Evolutionary conservation across 2,888 invertebrate genomes (phyloP), one percentile per base, ranked within the genome.

Genomic region (Diarsia dahlii): DNA sequence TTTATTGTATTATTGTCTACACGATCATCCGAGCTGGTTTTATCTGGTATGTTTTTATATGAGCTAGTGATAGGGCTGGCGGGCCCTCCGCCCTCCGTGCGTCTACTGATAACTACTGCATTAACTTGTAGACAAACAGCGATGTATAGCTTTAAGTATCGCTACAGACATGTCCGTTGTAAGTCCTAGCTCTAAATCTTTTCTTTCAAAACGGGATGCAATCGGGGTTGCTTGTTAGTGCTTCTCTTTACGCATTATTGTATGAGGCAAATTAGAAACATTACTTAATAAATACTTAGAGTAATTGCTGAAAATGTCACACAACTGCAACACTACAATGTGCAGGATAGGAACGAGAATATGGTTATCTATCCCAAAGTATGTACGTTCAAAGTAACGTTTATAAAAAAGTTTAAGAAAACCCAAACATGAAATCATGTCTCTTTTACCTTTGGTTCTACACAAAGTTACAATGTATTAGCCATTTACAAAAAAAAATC

Each of bases 41-140:
- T 78, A 75, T 78, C 62, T 23, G 23, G n/a, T 63, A 34, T 34
- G 18, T 28, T 60, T 39, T 54, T 54, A 46, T 80, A 23, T 3
- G 20, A 52, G n/a, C 45, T 13, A 1, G 13, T 23, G 20, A n/a
- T 58, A 34, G 1, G 18, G 20, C 73, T 39, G 64, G 8, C 23
- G 0, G 20, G 2, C 34, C 23, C 9, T 48, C 20, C 6, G 18
- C 12, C 45, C 62, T 62, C n/a, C 52, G 3, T n/a, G 66, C 66
- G n/a, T 46, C 23, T 66, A 9, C 28, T 54, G 28, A 20, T 20
- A 20, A 12, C n/a, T 6, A 15, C 52, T 23, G 18, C 23, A 45
- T 45, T 45, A 18, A 10, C 34, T 20, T 13, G n/a, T 23, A n/a
- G 4, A 34, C 1, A 34, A 4, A 12, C 13, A 12, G 5, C 13